phyloP scores from a whole-genome alignment of 2,888 invertebrate genomes.

The Leptopilina syphax region DNA sequence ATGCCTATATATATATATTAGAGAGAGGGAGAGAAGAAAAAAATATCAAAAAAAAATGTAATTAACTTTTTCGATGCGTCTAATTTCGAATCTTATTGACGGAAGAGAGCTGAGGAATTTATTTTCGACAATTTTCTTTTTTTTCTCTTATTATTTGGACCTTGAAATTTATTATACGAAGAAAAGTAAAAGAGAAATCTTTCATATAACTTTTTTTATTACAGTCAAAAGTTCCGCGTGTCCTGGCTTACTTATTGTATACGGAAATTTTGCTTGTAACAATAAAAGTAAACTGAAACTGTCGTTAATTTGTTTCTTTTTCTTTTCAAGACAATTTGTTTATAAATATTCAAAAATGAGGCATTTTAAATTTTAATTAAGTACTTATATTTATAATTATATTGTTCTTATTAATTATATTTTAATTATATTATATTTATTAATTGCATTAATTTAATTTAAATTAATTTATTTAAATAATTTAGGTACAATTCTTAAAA shows the following conservation, averaged over 20 bases:
- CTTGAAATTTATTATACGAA: not conserved
- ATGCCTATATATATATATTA: not conserved
- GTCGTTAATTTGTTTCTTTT: no score
- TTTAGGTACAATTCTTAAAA: no score
- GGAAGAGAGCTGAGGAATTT: not conserved
- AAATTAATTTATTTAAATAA: no score
- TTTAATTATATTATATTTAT: no score
- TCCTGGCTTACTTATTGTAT: not conserved
- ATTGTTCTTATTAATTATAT: no score
- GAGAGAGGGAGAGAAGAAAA: not conserved
- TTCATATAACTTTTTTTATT: constrained; percentile 29
- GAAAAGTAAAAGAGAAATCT: constrained; percentile 46
- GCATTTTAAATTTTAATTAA: no score
- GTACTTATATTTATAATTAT: no score
- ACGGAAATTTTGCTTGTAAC: not conserved
- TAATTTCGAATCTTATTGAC: not conserved
- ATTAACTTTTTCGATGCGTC: not conserved
- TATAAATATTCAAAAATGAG: no score
- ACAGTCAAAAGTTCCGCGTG: not conserved
- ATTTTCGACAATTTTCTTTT: not conserved
- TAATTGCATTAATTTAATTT: no score
- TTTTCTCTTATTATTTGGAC: not conserved
- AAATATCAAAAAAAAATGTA: not conserved
- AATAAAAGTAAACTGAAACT: not conserved
- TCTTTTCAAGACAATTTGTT: no score